phyloP scores from a whole-genome alignment of 2,113 vertebrate species.

The Neofelis nebulosa region DNA sequence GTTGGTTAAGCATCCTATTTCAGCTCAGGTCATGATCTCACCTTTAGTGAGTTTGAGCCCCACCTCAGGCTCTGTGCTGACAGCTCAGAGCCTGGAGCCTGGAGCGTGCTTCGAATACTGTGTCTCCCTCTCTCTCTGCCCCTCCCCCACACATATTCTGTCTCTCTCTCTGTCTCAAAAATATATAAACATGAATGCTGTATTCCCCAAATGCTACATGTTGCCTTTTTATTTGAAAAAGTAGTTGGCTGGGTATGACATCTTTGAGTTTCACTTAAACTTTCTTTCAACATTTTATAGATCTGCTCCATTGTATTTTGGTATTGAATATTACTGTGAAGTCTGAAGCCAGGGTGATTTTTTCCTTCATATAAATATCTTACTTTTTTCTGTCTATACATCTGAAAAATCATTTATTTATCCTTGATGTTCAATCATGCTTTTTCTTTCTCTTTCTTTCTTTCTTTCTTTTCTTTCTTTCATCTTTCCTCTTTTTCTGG shows the following conservation, averaged over 20 bases:
- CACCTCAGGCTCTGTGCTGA: no score
- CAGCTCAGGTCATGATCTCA: no score
- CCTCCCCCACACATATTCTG: no score
- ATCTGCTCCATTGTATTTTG: constrained; percentile 9
- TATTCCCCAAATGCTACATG: background rate
- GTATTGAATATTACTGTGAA: background rate
- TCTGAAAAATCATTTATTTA: constrained; percentile 1
- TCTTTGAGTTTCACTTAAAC: constrained; percentile 14
- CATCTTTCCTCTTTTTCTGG: background rate
- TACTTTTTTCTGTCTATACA: background rate
- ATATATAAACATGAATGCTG: background rate
- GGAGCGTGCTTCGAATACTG: no score
- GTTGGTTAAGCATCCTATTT: no score
- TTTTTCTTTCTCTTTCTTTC: background rate
- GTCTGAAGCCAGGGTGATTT: constrained; percentile 18
- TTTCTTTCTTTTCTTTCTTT: background rate
- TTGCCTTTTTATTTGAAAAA: constrained; percentile 52
- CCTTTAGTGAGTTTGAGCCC: no score
- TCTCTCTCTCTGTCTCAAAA: no score
- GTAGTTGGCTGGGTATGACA: background rate
- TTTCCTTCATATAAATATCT: constrained; percentile 24
- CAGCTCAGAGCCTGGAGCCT: no score
- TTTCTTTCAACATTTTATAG: constrained; percentile 25
- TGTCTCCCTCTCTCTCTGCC: no score
- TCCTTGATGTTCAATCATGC: background rate